A percentile compares a stretch with the other conserved stretches of the same genome.
These are phyloP conservation scores for Artemia franciscana DNA, from an alignment of 1,140 invertebrate genomes.

Conservation along the genomic window DNA sequence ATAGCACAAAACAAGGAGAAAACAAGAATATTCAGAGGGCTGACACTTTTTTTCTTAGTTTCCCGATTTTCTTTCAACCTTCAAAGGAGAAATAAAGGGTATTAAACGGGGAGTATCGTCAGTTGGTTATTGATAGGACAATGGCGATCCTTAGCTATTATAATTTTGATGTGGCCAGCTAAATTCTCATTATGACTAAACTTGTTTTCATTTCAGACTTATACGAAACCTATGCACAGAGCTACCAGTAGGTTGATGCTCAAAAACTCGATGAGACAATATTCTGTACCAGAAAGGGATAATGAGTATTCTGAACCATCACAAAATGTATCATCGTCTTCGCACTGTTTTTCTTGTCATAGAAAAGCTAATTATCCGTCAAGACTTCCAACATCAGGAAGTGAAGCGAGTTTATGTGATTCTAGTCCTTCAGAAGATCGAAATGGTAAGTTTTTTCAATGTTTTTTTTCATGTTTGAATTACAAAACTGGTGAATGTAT, in stretches of 20 bases:
- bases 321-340: background rate
- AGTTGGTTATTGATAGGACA: too few relatives aligned
- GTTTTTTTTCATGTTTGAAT: too few relatives aligned
- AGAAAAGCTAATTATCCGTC: background rate
- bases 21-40: too few relatives aligned
- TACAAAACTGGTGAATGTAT: too few relatives aligned
- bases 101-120: too few relatives aligned
- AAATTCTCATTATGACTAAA: too few relatives aligned
- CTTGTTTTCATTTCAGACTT: background rate
- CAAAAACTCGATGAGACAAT: background rate
- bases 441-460: background rate
- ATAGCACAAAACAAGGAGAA: too few relatives aligned
- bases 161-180: too few relatives aligned
- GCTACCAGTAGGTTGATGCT: background rate
- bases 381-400: background rate
- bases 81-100: too few relatives aligned
- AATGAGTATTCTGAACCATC: background rate
- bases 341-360: background rate
- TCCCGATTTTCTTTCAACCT: too few relatives aligned
- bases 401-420: background rate
- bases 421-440: background rate
- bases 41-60: too few relatives aligned
- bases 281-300: background rate
- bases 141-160: too few relatives aligned
- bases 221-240: background rate